Evolutionary conservation across 2,888 invertebrate genomes (phyloP).

Genomic region (Cheilosia vulpina): DNA sequence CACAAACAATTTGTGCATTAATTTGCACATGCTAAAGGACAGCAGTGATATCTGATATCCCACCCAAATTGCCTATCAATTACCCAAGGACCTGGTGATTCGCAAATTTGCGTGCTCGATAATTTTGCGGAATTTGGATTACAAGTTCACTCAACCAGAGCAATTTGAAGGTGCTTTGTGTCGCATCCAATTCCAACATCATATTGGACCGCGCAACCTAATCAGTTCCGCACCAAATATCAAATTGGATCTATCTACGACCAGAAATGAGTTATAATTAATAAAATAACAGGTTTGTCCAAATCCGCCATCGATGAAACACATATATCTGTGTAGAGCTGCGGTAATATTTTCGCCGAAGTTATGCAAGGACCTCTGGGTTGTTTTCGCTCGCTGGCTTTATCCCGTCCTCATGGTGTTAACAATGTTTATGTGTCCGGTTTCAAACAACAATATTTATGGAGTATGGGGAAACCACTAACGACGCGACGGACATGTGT

Average conservation of each 20-base stretch:
- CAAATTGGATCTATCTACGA: neutral
- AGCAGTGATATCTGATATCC: neutral
- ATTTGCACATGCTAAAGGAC: neutral
- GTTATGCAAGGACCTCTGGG: neutral
- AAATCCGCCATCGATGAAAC: too few relatives aligned
- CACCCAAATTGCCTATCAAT: conserved; percentile 1
- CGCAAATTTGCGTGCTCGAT: conserved; percentile 2
- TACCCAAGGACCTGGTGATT: conserved; percentile 8
- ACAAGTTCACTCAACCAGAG: conserved; percentile 4
- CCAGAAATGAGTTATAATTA: too few relatives aligned
- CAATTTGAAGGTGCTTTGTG: conserved; percentile 4
- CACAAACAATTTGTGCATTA: neutral
- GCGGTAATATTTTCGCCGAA: too few relatives aligned
- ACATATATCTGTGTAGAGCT: too few relatives aligned
- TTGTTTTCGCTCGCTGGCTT: conserved; percentile 1
- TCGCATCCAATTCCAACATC: neutral
- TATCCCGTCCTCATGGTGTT: too few relatives aligned
- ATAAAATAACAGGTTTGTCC: too few relatives aligned
- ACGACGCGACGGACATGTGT: too few relatives aligned
- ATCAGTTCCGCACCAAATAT: conserved; percentile 12
- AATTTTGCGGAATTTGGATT: conserved; percentile 13
- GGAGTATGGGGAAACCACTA: too few relatives aligned
- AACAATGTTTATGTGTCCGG: too few relatives aligned
- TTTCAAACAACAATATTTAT: too few relatives aligned
- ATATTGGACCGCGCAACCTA: neutral